Percentiles rank a stretch among this genome's conserved stretches.
These are phyloP conservation scores for Fragum sueziense DNA, from an alignment of 2,888 invertebrate species.

Conservation along the genomic window DNA sequence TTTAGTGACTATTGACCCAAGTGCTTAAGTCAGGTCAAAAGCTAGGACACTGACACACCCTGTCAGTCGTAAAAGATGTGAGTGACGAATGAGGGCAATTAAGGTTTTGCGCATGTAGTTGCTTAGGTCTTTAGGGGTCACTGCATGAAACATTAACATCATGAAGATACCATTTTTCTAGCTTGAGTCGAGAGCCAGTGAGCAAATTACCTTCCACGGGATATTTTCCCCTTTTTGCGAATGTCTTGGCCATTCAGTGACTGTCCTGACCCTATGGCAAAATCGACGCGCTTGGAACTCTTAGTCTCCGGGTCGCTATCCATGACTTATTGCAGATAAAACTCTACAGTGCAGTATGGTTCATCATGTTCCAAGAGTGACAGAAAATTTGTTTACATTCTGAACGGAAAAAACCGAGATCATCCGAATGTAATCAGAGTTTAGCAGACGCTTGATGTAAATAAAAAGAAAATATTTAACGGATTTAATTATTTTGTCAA, in stretches of 20 bases:
- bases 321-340: background rate
- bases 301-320: background rate
- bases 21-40: no score
- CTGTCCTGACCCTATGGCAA: background rate
- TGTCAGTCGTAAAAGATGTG: no score
- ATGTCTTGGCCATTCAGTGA: background rate
- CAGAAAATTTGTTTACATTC: conserved; percentile 15
- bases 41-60: no score
- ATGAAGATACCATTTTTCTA: no score
- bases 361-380: background rate
- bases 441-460: background rate
- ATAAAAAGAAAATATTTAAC: background rate
- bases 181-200: no score
- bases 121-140: no score
- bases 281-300: conserved; percentile 29
- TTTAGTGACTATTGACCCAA: no score
- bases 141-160: no score
- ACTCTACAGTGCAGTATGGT: background rate
- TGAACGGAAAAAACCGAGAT: background rate
- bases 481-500: no score
- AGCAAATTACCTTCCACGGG: conserved; percentile 28
- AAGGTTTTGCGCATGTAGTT: no score
- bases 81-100: no score
- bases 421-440: conserved; percentile 21
- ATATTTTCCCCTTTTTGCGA: conserved; percentile 19